Percentiles rank a stretch among this genome's conserved stretches.
Conservation (phyloP, 1,140 invertebrate genomes). For the Lepidostoma basale region DNA sequence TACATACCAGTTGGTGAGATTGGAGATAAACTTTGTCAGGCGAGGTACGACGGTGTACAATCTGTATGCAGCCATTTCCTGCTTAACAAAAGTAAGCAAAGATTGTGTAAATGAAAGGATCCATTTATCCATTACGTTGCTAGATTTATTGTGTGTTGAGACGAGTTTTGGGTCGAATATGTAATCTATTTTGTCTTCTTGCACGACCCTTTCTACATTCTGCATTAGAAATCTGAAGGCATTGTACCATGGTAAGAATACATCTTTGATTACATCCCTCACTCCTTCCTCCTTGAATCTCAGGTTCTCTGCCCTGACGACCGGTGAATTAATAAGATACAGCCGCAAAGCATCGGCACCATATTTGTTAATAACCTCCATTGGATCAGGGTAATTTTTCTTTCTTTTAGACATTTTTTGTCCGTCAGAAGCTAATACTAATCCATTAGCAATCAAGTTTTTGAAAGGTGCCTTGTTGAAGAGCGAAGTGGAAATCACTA, state of each 20-base stretch:
- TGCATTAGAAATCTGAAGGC: slow-evolving; percentile 95
- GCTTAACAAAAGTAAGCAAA: slow-evolving; percentile 83
- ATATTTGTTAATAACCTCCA: slow-evolving; percentile 90
- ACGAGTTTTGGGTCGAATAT: slow-evolving; percentile 66
- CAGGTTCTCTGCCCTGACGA: slow-evolving; percentile 95
- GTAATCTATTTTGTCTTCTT: slow-evolving; percentile 70
- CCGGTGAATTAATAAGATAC: slow-evolving; percentile 98
- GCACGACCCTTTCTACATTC: slow-evolving; percentile 83
- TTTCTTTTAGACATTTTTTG: slow-evolving; percentile 99
- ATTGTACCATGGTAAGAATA: slow-evolving; percentile 99
- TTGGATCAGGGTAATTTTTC: slow-evolving; percentile 98
- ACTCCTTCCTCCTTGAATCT: slow-evolving; percentile 98
- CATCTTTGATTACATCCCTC: slow-evolving; percentile 94
- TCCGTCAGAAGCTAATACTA: slow-evolving; percentile 94
- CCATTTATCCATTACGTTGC: slow-evolving; percentile 98
- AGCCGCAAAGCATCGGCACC: slow-evolving; percentile 96
- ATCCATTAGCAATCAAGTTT: slow-evolving; percentile 95
- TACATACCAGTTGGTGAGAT: slow-evolving; percentile 99
- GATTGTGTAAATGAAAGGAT: slow-evolving; percentile 96
- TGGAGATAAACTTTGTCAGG: slow-evolving; percentile 95
- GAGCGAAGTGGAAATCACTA: slow-evolving; percentile 95
- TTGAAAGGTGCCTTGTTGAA: slow-evolving; percentile 98
- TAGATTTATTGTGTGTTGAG: slow-evolving; percentile 50
- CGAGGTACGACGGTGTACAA: slow-evolving; percentile 95
- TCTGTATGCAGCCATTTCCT: slow-evolving; percentile 93